These are phyloP conservation scores for Drosophila auraria DNA, from an alignment of 1,140 invertebrate species.

Conservation along the genomic window DNA sequence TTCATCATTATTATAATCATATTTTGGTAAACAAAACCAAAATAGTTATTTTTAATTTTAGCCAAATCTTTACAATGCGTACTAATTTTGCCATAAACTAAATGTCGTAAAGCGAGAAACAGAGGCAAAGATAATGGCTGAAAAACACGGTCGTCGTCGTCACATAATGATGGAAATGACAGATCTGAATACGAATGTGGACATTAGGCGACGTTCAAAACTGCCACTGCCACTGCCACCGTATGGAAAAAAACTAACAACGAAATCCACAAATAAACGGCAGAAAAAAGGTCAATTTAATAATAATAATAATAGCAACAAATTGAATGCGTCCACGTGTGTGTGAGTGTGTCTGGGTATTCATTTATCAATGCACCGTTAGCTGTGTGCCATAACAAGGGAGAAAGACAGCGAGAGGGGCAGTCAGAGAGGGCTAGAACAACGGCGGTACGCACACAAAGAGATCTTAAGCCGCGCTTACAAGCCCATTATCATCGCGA, in stretches of 20 bases:
- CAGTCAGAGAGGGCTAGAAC: constrained; percentile 12
- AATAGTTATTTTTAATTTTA: constrained; percentile 22
- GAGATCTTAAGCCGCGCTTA: constrained; percentile 42
- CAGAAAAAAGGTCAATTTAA: constrained; percentile 79
- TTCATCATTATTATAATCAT: background rate
- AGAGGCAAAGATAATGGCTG: constrained; percentile 32
- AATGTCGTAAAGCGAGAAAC: constrained; percentile 35
- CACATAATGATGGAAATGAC: constrained; percentile 45
- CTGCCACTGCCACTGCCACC: constrained; percentile 64
- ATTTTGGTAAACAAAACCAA: constrained; percentile 11
- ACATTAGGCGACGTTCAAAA: constrained; percentile 52
- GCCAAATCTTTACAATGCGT: constrained; percentile 52
- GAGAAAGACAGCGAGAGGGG: constrained; percentile 17
- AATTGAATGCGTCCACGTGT: background rate
- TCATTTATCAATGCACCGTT: constrained; percentile 77
- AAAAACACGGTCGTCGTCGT: constrained; percentile 42
- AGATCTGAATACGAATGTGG: constrained; percentile 68
- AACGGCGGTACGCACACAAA: constrained; percentile 66
- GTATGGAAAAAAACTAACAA: constrained; percentile 37
- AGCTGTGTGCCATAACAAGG: constrained; percentile 70
- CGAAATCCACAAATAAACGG: constrained; percentile 38
- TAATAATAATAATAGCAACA: constrained; percentile 62
- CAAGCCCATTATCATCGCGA: constrained; percentile 59
- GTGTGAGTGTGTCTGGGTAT: constrained; percentile 26
- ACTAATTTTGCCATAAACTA: constrained; percentile 71